Conservation (phyloP, 2,888 invertebrate species). For the Cabera pusaria region DNA sequence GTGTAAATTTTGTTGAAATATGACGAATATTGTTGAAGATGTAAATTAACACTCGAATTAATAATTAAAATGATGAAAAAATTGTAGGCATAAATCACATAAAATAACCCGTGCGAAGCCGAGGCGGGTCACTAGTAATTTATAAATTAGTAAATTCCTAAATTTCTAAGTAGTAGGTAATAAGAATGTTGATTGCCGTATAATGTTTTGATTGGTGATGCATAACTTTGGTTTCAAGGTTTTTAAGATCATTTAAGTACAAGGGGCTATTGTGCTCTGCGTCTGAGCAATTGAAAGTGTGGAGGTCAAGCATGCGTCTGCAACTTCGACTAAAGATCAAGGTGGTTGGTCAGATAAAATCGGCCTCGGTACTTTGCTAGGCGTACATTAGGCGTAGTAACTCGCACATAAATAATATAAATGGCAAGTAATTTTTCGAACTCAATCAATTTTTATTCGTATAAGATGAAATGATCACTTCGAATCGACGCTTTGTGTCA, state of each 20-base stretch:
- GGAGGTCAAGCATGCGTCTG: constrained; percentile 51
- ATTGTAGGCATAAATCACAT: constrained; percentile 4
- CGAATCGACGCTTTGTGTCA: too few relatives aligned
- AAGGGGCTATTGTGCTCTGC: constrained; percentile 26
- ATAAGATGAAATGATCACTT: too few relatives aligned
- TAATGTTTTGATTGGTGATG: constrained; percentile 2
- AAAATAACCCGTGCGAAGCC: neutral
- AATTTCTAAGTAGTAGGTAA: too few relatives aligned
- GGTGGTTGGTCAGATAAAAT: constrained; percentile 54
- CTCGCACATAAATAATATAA: neutral
- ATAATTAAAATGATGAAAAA: constrained; percentile 9
- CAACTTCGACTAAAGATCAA: constrained; percentile 64
- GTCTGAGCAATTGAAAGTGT: constrained; percentile 27
- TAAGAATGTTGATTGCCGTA: too few relatives aligned
- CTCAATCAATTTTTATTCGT: constrained; percentile 22
- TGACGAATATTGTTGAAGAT: too few relatives aligned
- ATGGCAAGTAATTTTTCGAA: constrained; percentile 14
- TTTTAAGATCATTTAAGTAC: constrained; percentile 14
- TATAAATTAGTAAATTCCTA: too few relatives aligned
- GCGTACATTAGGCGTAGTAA: constrained; percentile 10
- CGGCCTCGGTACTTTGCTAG: constrained; percentile 30
- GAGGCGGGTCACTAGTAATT: too few relatives aligned
- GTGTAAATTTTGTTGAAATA: too few relatives aligned
- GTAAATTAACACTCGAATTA: too few relatives aligned
- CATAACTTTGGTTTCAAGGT: constrained; percentile 19